Conservation (phyloP, 2,888 invertebrate genomes). For the Thysanoteuthis rhombus region DNA sequence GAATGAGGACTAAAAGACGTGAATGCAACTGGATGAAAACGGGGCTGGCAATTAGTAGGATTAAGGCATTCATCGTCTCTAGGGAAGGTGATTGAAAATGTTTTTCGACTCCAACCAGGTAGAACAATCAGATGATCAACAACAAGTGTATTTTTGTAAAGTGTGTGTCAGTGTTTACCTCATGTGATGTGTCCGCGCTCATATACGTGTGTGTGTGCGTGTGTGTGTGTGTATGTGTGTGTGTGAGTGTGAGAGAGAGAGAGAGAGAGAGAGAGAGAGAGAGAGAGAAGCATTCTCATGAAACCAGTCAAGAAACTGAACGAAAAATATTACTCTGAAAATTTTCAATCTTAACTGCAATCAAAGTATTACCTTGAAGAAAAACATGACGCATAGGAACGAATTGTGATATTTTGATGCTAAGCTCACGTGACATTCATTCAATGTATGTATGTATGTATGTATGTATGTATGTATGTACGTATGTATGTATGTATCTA, state of each 20-base stretch:
- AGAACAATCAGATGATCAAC: background rate
- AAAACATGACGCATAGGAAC: background rate
- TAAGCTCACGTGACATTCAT: background rate
- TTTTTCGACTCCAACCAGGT: background rate
- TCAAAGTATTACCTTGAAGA: background rate
- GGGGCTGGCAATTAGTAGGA: background rate
- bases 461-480: background rate
- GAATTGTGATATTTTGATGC: background rate
- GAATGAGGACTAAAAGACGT: background rate
- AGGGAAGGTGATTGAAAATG: background rate
- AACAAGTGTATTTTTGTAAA: background rate
- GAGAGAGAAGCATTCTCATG: background rate
- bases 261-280: background rate
- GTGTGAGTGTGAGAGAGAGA: too few species aligned
- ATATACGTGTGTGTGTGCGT: too few species aligned
- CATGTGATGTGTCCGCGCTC: background rate
- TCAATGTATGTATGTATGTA: background rate
- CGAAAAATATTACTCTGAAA: background rate
- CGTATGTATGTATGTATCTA: background rate
- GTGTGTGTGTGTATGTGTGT: too few species aligned
- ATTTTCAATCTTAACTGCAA: background rate
- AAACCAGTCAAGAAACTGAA: background rate
- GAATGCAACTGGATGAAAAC: background rate
- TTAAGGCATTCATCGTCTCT: background rate
- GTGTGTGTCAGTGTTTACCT: slow-evolving; percentile 12